A percentile compares a stretch with the other conserved stretches of the same genome.
Evolutionary conservation across 2,797 vertebrate species (phyloP).

Genomic region (Knipowitschia caucasica): DNA sequence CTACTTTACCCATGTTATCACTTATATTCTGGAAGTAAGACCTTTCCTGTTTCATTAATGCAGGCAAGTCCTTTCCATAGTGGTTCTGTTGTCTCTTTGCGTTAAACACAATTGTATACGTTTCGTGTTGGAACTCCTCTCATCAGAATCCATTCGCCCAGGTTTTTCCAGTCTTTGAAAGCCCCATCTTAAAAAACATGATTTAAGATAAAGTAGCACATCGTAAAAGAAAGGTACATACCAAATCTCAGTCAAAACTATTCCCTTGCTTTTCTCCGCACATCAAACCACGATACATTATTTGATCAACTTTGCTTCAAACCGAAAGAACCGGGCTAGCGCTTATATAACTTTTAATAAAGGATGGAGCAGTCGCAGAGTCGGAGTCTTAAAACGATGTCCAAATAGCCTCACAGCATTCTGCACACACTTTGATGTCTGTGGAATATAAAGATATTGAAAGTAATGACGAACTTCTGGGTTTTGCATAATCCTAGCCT

Average conservation of each 20-base stretch:
- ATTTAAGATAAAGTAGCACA: no score
- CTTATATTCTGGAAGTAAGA: no score
- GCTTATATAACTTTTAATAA: constrained; percentile 9
- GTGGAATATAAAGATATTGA: constrained; percentile 2
- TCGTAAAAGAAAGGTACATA: no score
- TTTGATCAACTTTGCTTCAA: background rate
- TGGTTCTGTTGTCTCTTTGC: no score
- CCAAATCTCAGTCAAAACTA: background rate
- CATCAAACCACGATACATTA: background rate
- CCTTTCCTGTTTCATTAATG: no score
- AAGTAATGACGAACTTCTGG: constrained; percentile 13
- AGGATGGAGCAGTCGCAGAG: background rate
- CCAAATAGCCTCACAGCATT: constrained; percentile 11
- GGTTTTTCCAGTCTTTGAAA: no score
- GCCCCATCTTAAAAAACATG: no score
- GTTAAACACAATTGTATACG: no score
- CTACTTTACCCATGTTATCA: no score
- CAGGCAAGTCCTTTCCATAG: no score
- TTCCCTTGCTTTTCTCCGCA: background rate
- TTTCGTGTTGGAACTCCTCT: no score
- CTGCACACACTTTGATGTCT: constrained; percentile 13
- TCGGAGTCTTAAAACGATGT: constrained; percentile 9
- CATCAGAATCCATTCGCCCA: no score
- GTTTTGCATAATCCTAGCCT: constrained; percentile 8
- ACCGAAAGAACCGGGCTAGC: background rate